A percentile compares a stretch with the other conserved stretches of the same genome.
phyloP scores from a whole-genome alignment of 2,888 invertebrate species.

The Andrena bucephala region DNA sequence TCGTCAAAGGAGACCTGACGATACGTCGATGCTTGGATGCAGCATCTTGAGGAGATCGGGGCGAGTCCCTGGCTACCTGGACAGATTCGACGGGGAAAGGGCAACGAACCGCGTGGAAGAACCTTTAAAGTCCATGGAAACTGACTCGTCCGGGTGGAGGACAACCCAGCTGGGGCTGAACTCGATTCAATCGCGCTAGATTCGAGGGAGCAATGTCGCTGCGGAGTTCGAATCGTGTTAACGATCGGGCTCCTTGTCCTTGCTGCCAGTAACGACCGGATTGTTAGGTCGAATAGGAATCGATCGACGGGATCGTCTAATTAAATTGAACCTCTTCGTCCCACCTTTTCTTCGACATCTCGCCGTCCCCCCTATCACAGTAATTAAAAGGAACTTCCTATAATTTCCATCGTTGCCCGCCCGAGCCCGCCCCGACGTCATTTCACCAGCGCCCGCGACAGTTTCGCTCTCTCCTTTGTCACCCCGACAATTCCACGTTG shows the following conservation, averaged over 20 bases:
- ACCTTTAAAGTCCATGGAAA: slow-evolving; percentile 46
- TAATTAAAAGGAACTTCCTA: slow-evolving; percentile 77
- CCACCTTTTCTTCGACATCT: slow-evolving; percentile 50
- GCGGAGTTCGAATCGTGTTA: slow-evolving; percentile 71
- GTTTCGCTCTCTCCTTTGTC: slow-evolving; percentile 37
- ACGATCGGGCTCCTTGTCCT: slow-evolving; percentile 70
- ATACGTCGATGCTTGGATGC: slow-evolving; percentile 12
- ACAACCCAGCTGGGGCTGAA: slow-evolving; percentile 54
- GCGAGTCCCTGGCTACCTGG: slow-evolving; percentile 7
- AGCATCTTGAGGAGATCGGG: background rate
- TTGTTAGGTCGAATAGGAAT: slow-evolving; percentile 68
- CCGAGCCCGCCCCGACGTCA: slow-evolving; percentile 47
- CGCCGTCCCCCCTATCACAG: slow-evolving; percentile 54
- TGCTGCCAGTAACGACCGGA: slow-evolving; percentile 63
- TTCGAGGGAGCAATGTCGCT: slow-evolving; percentile 71
- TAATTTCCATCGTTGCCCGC: slow-evolving; percentile 69
- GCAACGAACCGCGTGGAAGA: slow-evolving; percentile 39
- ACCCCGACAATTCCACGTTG: slow-evolving; percentile 4
- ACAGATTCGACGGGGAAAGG: background rate
- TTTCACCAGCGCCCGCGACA: slow-evolving; percentile 44
- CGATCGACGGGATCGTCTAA: slow-evolving; percentile 74
- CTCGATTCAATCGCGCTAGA: slow-evolving; percentile 69
- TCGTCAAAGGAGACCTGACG: slow-evolving; percentile 50
- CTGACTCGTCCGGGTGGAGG: slow-evolving; percentile 36
- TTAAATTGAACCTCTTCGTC: slow-evolving; percentile 69